Conservation (phyloP, 2,888 invertebrate species). For the Ashinkailepas kermadecensis region DNA sequence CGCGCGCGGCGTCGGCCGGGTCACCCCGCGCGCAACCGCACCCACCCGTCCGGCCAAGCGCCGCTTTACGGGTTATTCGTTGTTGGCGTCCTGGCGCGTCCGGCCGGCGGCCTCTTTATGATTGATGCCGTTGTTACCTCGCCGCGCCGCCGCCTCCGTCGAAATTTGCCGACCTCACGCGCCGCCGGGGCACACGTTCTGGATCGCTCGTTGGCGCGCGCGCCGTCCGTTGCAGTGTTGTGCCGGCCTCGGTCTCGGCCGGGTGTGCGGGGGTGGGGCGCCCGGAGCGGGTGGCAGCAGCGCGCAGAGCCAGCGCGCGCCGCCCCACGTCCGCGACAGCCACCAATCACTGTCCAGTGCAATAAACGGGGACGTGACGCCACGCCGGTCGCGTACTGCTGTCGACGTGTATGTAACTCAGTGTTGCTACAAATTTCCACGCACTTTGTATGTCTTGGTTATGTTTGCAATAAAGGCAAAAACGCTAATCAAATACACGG, state of each 20-base stretch:
- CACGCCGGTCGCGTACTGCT: background rate
- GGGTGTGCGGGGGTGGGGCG: background rate
- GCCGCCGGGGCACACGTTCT: background rate
- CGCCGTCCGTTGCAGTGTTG: too few relatives aligned
- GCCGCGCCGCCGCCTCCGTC: background rate
- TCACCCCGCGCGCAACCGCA: background rate
- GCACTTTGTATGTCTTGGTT: conserved; percentile 23
- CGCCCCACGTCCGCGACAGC: background rate
- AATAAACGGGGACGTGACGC: background rate
- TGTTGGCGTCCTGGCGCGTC: background rate
- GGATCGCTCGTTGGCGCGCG: too few relatives aligned
- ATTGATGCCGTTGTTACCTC: background rate
- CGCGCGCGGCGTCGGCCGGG: too few relatives aligned
- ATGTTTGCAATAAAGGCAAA: conserved; percentile 23
- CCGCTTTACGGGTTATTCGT: conserved; percentile 9
- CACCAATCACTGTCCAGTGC: conserved; percentile 11
- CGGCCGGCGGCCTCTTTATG: background rate
- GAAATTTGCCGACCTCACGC: background rate
- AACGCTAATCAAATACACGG: conserved; percentile 21
- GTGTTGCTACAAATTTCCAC: conserved; percentile 22
- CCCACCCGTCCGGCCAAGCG: background rate
- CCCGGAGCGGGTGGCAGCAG: background rate
- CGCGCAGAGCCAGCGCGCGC: background rate
- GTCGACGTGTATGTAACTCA: background rate
- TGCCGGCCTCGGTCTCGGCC: too few relatives aligned